These are phyloP conservation scores for Sus scrofa DNA, from an alignment of 2,113 vertebrate genomes.

Conservation along the genomic window T2T-Sscrofa CM000815.6:129908001-129908500, in stretches of 20 bases:
- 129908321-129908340: not conserved
- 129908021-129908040: not conserved
- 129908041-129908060: not conserved
- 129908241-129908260: not conserved
- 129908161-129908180: not conserved
- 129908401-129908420: not conserved
- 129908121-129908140: not conserved
- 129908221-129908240: not conserved
- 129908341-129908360: not conserved
- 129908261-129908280: not conserved
- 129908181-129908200: not conserved
- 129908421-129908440: not conserved
- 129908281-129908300: not conserved
- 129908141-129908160: not conserved
- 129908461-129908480: conserved; percentile 18
- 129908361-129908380: not conserved
- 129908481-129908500: not conserved
- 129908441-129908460: not conserved
- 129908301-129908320: not conserved
- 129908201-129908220: not conserved
- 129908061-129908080: not conserved
- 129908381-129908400: conserved; percentile 24
- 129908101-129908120: not conserved
- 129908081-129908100: not conserved
- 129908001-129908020: not conserved